Evolutionary conservation across 2,888 invertebrate genomes (phyloP).

Genomic region (Leucoptera coffeella): DNA sequence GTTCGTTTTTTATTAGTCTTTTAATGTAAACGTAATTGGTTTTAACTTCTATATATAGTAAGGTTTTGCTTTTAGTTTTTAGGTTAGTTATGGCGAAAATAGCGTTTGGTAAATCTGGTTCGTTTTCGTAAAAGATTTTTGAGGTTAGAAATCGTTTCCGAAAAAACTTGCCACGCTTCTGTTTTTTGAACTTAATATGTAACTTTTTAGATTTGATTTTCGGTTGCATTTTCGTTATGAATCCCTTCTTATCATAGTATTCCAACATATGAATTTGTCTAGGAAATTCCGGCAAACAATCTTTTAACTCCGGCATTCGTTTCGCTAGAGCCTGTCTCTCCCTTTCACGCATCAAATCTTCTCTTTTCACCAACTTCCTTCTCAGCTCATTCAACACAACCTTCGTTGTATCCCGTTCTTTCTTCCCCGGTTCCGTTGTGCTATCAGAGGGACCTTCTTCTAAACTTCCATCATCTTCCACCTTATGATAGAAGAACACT

Average conservation of each 20-base stretch:
- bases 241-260: slow-evolving; percentile 19
- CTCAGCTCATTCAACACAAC: slow-evolving; percentile 32
- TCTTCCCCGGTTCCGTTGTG: slow-evolving; percentile 27
- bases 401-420: slow-evolving; percentile 28
- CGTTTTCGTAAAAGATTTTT: no score
- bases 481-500: slow-evolving; percentile 39
- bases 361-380: slow-evolving; percentile 35
- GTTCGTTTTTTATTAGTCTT: no score
- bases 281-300: slow-evolving; percentile 32
- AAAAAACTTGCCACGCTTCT: background rate
- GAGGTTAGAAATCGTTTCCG: no score
- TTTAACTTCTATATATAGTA: background rate
- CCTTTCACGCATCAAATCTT: slow-evolving; percentile 40
- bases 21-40: no score
- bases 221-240: slow-evolving; percentile 17
- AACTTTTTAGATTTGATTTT: slow-evolving; percentile 13
- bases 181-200: slow-evolving; percentile 16
- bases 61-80: background rate
- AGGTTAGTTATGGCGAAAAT: no score
- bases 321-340: slow-evolving; percentile 38
- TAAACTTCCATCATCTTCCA: slow-evolving; percentile 21
- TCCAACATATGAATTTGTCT: slow-evolving; percentile 30
- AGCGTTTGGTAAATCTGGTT: no score
- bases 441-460: slow-evolving; percentile 15
- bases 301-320: slow-evolving; percentile 36